Percentiles rank a stretch among this genome's conserved stretches.
Evolutionary conservation across 2,888 invertebrate genomes (phyloP).

Genomic region (Unio pictorum): DNA sequence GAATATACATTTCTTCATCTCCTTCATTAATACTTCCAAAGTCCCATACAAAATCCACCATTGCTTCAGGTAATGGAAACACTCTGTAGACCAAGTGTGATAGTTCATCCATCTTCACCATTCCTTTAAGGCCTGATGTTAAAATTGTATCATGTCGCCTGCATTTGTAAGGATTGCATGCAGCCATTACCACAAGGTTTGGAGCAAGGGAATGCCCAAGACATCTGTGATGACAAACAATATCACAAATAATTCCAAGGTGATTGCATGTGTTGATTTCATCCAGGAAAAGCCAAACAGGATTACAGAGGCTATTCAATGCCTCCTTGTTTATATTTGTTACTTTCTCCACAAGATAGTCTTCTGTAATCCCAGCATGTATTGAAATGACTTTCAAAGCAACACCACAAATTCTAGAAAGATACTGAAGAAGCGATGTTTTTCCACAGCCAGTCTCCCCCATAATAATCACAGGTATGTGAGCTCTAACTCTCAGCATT

Average conservation of each 20-base stretch:
- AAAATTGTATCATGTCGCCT: slow-evolving; percentile 13
- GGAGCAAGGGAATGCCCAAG: slow-evolving; percentile 18
- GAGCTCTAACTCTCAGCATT: slow-evolving; percentile 15
- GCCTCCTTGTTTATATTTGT: slow-evolving; percentile 11
- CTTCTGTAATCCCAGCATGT: slow-evolving; percentile 28
- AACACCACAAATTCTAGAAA: slow-evolving; percentile 18
- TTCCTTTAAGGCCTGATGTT: slow-evolving; percentile 27
- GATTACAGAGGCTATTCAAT: neutral
- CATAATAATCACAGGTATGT: slow-evolving; percentile 40
- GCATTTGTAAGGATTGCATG: slow-evolving; percentile 37
- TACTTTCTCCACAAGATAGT: slow-evolving; percentile 12
- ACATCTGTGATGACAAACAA: slow-evolving; percentile 29
- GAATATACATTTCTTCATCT: slow-evolving; percentile 30
- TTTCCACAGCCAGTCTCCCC: slow-evolving; percentile 48
- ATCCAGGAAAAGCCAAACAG: slow-evolving; percentile 38
- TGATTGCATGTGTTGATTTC: slow-evolving; percentile 40
- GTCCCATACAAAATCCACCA: slow-evolving; percentile 40
- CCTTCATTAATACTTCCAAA: slow-evolving; percentile 24
- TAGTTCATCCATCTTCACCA: slow-evolving; percentile 23
- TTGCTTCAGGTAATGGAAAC: slow-evolving; percentile 31
- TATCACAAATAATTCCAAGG: slow-evolving; percentile 26
- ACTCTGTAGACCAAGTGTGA: slow-evolving; percentile 35
- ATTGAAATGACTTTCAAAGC: slow-evolving; percentile 21
- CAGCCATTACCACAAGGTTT: slow-evolving; percentile 30
- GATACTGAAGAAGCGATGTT: slow-evolving; percentile 32